These are phyloP conservation scores for Rhagoletis zephyria DNA, from an alignment of 1,140 invertebrate genomes.

Conservation along the genomic window DNA sequence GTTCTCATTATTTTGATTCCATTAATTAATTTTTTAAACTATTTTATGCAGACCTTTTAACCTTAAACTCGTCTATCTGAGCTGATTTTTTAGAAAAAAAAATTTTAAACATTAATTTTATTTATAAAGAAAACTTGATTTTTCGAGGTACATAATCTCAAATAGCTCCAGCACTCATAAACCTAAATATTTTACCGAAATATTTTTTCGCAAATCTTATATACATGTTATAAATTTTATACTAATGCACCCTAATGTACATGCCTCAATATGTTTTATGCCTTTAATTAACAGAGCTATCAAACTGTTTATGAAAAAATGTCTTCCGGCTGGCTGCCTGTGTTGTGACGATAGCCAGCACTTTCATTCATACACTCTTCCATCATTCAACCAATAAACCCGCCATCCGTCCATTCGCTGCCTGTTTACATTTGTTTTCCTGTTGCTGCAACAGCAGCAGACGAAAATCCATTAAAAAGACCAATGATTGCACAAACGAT, in stretches of 20 bases:
- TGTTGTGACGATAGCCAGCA: background rate
- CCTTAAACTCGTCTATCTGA: too few species aligned
- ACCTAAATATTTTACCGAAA: background rate
- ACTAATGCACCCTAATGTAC: too few species aligned
- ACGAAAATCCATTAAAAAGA: background rate
- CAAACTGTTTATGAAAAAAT: slow-evolving; percentile 34
- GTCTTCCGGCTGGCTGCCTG: slow-evolving; percentile 7
- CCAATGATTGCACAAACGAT: slow-evolving; percentile 21
- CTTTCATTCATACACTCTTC: background rate
- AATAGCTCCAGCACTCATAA: background rate
- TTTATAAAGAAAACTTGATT: too few species aligned
- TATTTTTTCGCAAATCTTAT: too few species aligned
- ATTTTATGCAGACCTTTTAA: too few species aligned
- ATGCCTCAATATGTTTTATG: slow-evolving; percentile 20
- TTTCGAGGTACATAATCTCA: too few species aligned
- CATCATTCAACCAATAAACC: background rate
- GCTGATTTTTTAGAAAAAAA: too few species aligned
- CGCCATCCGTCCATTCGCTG: slow-evolving; percentile 1
- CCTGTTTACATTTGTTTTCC: slow-evolving; percentile 45
- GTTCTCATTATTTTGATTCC: too few species aligned
- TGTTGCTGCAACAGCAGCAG: slow-evolving; percentile 22
- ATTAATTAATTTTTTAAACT: too few species aligned
- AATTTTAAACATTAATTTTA: too few species aligned
- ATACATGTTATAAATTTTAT: too few species aligned
- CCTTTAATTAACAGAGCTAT: slow-evolving; percentile 19